phyloP scores from a whole-genome alignment of 2,113 vertebrate species.

The Dasyprocta punctata region DNA sequence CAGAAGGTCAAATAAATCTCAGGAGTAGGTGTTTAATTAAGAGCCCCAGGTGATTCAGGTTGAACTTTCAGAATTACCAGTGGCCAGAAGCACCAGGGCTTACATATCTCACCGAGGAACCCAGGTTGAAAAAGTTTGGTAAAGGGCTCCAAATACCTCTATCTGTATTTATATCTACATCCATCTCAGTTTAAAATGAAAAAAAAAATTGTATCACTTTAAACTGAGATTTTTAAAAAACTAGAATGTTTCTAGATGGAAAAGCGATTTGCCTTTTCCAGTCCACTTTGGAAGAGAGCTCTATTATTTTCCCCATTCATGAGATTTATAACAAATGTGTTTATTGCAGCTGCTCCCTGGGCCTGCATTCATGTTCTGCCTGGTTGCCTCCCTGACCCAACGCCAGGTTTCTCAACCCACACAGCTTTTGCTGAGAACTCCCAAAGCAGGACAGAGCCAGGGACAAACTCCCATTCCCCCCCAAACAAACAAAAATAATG shows the following conservation, averaged over 20 bases:
- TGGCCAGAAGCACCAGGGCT: neutral
- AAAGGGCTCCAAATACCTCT: neutral
- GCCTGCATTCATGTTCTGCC: neutral
- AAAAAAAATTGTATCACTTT: conserved; percentile 1
- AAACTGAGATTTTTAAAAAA: neutral
- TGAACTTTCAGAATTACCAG: neutral
- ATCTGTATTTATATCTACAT: conserved; percentile 8
- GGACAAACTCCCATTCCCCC: neutral
- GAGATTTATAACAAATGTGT: conserved; percentile 44
- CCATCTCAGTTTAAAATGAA: conserved; percentile 41
- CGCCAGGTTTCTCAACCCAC: neutral
- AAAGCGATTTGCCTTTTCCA: conserved; percentile 44
- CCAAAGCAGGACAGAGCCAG: neutral
- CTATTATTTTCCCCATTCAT: conserved; percentile 48
- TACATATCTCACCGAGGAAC: neutral
- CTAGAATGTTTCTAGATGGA: neutral
- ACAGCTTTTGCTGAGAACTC: neutral
- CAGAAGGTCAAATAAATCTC: neutral
- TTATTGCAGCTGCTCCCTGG: conserved; percentile 35
- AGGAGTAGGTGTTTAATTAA: neutral
- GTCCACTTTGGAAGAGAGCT: neutral
- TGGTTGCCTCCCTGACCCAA: neutral
- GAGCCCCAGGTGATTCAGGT: neutral
- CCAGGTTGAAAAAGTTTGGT: neutral
- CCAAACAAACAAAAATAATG: neutral